These are phyloP conservation scores for Salvator merianae DNA, from an alignment of 2,113 vertebrate species.

Conservation along the genomic window DNA sequence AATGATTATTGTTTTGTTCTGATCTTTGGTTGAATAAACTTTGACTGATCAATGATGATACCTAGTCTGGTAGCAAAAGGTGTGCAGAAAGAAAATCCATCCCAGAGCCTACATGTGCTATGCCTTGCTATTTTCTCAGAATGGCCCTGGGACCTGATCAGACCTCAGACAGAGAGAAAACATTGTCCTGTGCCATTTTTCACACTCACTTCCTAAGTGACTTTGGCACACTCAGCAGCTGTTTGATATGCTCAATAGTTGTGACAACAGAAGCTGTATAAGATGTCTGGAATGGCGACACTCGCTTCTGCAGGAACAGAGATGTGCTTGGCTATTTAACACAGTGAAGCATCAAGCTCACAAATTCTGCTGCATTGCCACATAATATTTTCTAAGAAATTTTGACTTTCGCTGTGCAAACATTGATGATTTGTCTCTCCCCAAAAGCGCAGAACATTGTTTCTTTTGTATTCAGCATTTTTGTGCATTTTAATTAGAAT, in stretches of 20 bases:
- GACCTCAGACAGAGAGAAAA: neutral
- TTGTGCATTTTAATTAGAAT: constrained; percentile 33
- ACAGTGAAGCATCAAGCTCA: neutral
- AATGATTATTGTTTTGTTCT: too few species aligned
- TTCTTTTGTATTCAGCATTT: constrained; percentile 31
- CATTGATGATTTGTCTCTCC: constrained; percentile 14
- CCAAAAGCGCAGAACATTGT: constrained; percentile 21
- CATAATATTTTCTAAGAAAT: constrained; percentile 30
- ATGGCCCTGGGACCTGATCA: neutral
- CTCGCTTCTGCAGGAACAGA: neutral
- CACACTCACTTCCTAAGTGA: neutral
- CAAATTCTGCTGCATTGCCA: neutral
- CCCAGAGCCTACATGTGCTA: too few species aligned
- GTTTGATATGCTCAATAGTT: neutral
- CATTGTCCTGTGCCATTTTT: neutral
- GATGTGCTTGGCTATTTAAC: neutral
- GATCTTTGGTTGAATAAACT: too few species aligned
- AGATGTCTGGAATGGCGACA: neutral
- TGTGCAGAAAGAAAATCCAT: too few species aligned
- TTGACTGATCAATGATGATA: too few species aligned
- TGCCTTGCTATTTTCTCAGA: too few species aligned
- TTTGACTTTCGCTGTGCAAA: constrained; percentile 32
- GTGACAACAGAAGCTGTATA: too few species aligned
- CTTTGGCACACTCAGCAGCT: neutral
- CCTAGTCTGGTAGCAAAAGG: too few species aligned